Conservation (phyloP, 2,888 invertebrate genomes). For the Encarsia formosa region DNA sequence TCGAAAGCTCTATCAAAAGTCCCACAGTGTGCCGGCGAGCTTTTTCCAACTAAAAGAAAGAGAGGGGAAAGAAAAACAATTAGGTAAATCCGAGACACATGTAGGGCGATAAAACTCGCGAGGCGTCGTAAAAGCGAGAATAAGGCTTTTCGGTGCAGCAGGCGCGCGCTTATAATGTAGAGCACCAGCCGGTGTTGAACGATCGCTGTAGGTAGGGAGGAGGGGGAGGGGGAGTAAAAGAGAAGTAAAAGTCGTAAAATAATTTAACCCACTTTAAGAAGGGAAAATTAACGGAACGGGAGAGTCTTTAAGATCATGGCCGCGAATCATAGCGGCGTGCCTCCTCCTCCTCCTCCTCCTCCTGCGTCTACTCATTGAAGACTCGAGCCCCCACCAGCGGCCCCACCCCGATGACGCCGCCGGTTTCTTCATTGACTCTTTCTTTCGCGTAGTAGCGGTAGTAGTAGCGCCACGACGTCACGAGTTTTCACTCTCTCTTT, state of each 20-base stretch:
- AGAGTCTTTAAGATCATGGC: slow-evolving; percentile 52
- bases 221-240: background rate
- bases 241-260: slow-evolving; percentile 40
- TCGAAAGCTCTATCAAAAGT: too few relatives aligned
- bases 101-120: too few relatives aligned
- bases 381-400: slow-evolving; percentile 23
- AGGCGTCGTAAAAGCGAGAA: background rate
- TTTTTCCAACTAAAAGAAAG: too few relatives aligned
- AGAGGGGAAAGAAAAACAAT: too few relatives aligned
- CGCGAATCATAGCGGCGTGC: slow-evolving; percentile 35
- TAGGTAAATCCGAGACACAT: too few relatives aligned
- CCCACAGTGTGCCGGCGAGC: too few relatives aligned
- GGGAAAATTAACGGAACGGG: slow-evolving; percentile 49
- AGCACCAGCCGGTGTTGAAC: background rate
- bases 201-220: background rate
- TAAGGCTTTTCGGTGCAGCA: background rate
- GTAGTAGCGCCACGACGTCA: slow-evolving; percentile 17
- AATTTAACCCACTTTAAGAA: slow-evolving; percentile 50
- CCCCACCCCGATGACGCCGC: slow-evolving; percentile 28
- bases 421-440: slow-evolving; percentile 53
- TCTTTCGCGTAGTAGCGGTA: slow-evolving; percentile 47
- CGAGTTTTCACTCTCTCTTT: slow-evolving; percentile 14
- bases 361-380: slow-evolving; percentile 47
- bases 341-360: slow-evolving; percentile 19
- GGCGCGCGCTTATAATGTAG: background rate